phyloP scores from a whole-genome alignment of 2,888 invertebrate genomes.

The Trisateles emortualis region DNA sequence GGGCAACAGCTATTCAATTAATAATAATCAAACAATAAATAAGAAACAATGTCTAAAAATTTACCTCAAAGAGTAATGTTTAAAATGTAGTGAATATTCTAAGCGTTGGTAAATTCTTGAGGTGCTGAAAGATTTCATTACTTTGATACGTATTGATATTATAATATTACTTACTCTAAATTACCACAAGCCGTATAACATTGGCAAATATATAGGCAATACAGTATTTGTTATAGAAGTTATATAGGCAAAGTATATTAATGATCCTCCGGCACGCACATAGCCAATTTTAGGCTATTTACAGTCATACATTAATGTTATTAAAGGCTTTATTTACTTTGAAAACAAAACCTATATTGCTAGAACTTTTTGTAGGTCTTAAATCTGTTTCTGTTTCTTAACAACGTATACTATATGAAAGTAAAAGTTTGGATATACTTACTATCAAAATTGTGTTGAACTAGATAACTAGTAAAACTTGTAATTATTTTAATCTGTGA shows the following conservation, averaged over 20 bases:
- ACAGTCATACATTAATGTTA: conserved; percentile 6
- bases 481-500: too few relatives aligned
- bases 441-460: too few relatives aligned
- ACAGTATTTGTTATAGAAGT: background rate
- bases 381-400: background rate
- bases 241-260: conserved; percentile 19
- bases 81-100: too few relatives aligned
- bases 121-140: too few relatives aligned
- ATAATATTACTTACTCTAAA: background rate
- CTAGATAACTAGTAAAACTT: too few relatives aligned
- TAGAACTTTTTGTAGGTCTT: conserved; percentile 4
- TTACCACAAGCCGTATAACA: background rate
- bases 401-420: background rate
- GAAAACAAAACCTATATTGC: conserved; percentile 2
- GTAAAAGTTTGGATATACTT: too few relatives aligned
- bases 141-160: too few relatives aligned
- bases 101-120: too few relatives aligned
- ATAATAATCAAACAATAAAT: too few relatives aligned
- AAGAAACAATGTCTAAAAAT: too few relatives aligned
- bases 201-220: background rate
- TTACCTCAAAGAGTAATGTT: too few relatives aligned
- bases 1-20: too few relatives aligned
- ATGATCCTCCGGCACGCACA: conserved; percentile 39
- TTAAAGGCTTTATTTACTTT: conserved; percentile 9
- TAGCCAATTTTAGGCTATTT: conserved; percentile 26